Conservation (phyloP, 2,888 invertebrate species). For the Cylloceria caligata region DNA sequence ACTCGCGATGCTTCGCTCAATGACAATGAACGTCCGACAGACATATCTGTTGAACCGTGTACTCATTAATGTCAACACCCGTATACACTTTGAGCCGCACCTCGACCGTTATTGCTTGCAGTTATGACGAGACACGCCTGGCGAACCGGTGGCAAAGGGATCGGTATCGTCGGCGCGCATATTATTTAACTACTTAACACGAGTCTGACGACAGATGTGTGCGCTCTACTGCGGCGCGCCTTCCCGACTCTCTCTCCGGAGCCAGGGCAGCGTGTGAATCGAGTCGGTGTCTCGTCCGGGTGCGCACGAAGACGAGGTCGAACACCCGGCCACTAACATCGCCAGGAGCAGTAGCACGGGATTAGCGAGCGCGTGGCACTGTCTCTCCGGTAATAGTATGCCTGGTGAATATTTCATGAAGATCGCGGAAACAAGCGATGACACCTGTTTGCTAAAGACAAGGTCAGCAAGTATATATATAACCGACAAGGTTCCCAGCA, state of each 20-base stretch:
- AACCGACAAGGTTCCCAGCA: background rate
- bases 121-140: conserved; percentile 61
- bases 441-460: conserved; percentile 78
- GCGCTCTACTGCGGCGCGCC: conserved; percentile 60
- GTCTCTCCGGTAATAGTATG: conserved; percentile 76
- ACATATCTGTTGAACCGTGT: background rate
- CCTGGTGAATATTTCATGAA: conserved; percentile 82
- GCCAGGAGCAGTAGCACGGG: conserved; percentile 26
- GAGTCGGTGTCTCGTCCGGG: conserved; percentile 42
- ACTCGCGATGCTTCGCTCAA: background rate
- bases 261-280: conserved; percentile 39
- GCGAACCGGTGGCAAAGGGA: background rate
- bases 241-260: conserved; percentile 38
- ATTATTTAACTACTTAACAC: conserved; percentile 62
- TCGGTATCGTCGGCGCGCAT: conserved; percentile 50
- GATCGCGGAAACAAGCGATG: conserved; percentile 78
- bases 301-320: conserved; percentile 54
- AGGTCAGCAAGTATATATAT: conserved; percentile 34
- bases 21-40: background rate
- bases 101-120: conserved; percentile 52
- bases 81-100: conserved; percentile 20
- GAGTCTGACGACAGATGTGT: conserved; percentile 58
- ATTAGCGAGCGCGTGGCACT: conserved; percentile 59
- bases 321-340: conserved; percentile 53
- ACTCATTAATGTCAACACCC: conserved; percentile 15